Base-by-base conservation (phyloP, 2,797 vertebrate genomes). In the Thamnophis elegans region DNA sequence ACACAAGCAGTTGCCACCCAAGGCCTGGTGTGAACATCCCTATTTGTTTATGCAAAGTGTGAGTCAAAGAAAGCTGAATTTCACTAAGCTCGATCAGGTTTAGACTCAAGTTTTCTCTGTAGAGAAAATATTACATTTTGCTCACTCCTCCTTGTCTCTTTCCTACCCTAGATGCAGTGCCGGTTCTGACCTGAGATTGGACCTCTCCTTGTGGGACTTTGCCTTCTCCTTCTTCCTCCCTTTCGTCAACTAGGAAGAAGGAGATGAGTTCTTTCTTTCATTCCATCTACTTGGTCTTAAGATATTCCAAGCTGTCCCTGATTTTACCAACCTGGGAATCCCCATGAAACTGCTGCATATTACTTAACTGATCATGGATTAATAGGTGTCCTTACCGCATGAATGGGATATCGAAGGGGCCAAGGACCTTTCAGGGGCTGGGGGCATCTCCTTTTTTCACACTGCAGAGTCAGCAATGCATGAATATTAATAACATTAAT, bases 401-500 rank as follows among this genome's bases (percentile, higher is more conserved):
- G 58, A 60, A 59, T 88, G 90, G 92, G 82, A 36, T 20, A 42
- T 26, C n/a, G 54, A n/a, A 25, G 58, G 28, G 62, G 55, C 42
- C 85, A 78, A 78, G 68, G 87, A 65, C 90, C 32, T 65, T 91
- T 54, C 47, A 14, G 32, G 90, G 58, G 18, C 10, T 85, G 68
- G 47, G 55, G 86, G 68, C 16, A 5, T 90, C 16, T 89, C 51
- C 55, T 89, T 55, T 54, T 54, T 92, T 85, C 32, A 58, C 82
- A 54, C 78, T 90, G 62, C 68, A 56, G 56, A 65, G 73, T 58
- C 88, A 90, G 85, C 60, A 85, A 28, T 89, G 92, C 92, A 91
- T 93, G 92, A 59, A 36, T 91, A 93, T 88, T 92, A 92, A 92
- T 92, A 93, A 82, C 47, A 91, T 88, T 93, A 93, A 90, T 89